Evolutionary conservation across 2,797 vertebrate genomes (phyloP), one percentile per base, ranked within the genome.

Genomic region (Coranthus polyacanthus): DNA sequence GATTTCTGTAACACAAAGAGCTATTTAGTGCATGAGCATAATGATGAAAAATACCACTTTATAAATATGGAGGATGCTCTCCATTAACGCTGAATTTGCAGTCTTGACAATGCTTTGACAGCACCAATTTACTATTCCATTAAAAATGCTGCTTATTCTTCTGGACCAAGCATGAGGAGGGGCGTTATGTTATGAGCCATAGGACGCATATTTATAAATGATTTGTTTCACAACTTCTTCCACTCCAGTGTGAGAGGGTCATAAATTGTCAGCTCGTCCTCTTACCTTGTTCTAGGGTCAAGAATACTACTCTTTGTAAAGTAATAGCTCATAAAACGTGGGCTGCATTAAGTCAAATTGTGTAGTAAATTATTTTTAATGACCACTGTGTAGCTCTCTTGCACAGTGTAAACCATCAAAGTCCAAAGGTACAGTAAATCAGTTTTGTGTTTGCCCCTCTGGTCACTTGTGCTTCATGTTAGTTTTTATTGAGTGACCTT

Each of bases 41-140:
- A 72, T 53, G 34, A 68, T 76, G 32, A 65, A 75, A 71, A 64
- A 55, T 15, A 51, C n/a, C 63, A 43, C 72, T 72, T 76, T 26
- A 62, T 39, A 59, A 51, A 44, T 49, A 82, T 62, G 16, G 54
- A 54, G 26, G 65, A 67, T 43, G 56, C 55, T 42, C 52, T 15
- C 57, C 46, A 66, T 73, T 68, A 64, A 51, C 79, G 54, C 65
- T 54, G 65, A 68, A 80, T 81, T 78, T 82, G 70, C 81, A 81
- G 82, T 79, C 69, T 56, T 71, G 46, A 77, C 49, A 45, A 49
- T 17, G 22, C n/a, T 72, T 55, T 71, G 68, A 70, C 73, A 55
- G 51, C 64, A 74, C 17, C 60, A 58, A 70, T 87, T 86, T 84
- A 80, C 51, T 12, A 44, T 16, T 16, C 64, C 10, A 63, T 82